Base-by-base conservation (phyloP, 1,140 invertebrate species). In the Samia ricini region DNA sequence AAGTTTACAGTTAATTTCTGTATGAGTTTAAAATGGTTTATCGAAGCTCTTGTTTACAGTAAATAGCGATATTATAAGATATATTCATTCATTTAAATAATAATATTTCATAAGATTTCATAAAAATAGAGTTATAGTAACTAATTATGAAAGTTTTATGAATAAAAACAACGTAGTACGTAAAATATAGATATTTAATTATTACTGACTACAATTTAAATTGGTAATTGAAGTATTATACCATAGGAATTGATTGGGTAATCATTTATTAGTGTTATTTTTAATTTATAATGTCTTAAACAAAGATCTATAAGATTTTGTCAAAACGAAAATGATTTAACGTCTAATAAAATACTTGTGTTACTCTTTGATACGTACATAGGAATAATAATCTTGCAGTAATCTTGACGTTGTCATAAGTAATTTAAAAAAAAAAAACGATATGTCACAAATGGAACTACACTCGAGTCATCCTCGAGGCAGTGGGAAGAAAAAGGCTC, bases 401-500 rank as follows among this genome's bases (percentile, higher is more conserved):
- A 21, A 42, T 29, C 24, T 51, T 51, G 24, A 29, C 20, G 8
- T 26, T 51, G 23, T 21, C 51, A 56, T 10, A 52, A 52, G 15
- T 60, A 24, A n/a, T n/a, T n/a, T n/a, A 52, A 52, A 21, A 19
- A 52, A 52, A 52, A 22, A 58, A 23, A 21, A 42, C 12, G 21
- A 19, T 68, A 61, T 66, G 61, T 69, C 64, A 69, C 58, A 72
- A 68, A 72, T 70, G 60, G 56, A 66, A 67, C 60, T 70, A 56
- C 22, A 64, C 54, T 69, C 71, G 59, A 73, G 69, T 74, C 61
- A 71, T 72, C 63, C 42, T 58, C 52, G 20, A 50, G 64, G 56
- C 56, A 70, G 63, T 72, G 56, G 61, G 71, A 79, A 76, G 73
- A 84, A 85, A 79, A 80, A 84, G 73, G 66, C 67, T 67, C 71